These are phyloP conservation scores for Sturmia bella DNA, from an alignment of 2,888 invertebrate genomes.

Conservation along the genomic window DNA sequence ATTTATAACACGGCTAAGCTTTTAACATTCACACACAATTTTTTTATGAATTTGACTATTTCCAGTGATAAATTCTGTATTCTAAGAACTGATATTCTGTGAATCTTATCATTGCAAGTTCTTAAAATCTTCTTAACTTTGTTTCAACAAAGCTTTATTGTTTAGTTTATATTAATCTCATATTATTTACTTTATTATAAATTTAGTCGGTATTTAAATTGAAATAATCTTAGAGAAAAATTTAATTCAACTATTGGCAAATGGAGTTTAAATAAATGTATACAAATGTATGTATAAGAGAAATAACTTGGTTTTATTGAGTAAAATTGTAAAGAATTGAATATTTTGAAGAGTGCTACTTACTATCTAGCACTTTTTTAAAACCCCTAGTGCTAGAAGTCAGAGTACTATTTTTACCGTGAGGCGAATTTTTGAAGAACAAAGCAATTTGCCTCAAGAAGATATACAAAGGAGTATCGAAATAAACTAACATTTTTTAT, in stretches of 20 bases:
- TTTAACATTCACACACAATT: neutral
- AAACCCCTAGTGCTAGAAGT: too few species aligned
- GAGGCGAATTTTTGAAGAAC: too few species aligned
- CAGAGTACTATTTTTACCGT: too few species aligned
- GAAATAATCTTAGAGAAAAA: neutral
- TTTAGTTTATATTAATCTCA: constrained; percentile 7
- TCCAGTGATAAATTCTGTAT: constrained; percentile 39
- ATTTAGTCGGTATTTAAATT: neutral
- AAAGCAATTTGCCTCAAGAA: too few species aligned
- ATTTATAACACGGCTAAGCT: neutral
- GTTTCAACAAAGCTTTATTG: constrained; percentile 15
- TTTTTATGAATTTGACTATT: constrained; percentile 4
- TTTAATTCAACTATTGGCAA: constrained; percentile 17
- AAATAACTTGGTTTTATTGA: too few species aligned
- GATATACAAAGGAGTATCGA: too few species aligned
- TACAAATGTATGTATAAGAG: too few species aligned
- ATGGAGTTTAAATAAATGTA: constrained; percentile 20
- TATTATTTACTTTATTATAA: constrained; percentile 13
- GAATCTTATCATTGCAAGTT: constrained; percentile 38
- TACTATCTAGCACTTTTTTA: neutral
- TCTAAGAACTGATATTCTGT: neutral
- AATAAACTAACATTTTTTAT: too few species aligned
- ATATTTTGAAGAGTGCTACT: too few species aligned
- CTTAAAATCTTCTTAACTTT: neutral
- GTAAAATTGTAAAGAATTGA: too few species aligned